Percentiles rank a stretch among this genome's conserved stretches.
Conservation (phyloP, 1,140 invertebrate genomes). For the Sycophila sp. region DNA sequence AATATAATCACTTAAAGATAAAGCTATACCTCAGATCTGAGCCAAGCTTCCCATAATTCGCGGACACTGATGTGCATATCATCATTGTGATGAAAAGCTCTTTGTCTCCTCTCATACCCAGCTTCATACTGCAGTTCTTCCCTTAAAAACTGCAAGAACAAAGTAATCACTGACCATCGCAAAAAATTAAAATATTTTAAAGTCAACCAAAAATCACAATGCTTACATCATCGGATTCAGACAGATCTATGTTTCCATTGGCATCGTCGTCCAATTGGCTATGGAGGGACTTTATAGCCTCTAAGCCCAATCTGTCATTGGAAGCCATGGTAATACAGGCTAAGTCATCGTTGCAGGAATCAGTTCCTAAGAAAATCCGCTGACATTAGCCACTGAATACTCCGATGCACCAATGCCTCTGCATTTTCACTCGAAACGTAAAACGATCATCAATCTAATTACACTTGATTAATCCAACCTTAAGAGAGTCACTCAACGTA, state of each 20-base stretch:
- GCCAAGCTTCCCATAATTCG: conserved; percentile 95
- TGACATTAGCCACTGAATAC: conserved; percentile 1
- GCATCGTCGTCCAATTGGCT: conserved; percentile 92
- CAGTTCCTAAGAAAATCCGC: conserved; percentile 52
- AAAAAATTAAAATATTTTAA: conserved; percentile 19
- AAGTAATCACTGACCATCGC: no score
- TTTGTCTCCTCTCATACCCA: conserved; percentile 88
- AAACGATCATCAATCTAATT: no score
- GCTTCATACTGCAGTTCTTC: conserved; percentile 95
- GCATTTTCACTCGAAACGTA: no score
- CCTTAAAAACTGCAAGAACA: conserved; percentile 82
- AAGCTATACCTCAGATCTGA: conserved; percentile 80
- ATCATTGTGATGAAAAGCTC: conserved; percentile 93
- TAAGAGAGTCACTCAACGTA: no score
- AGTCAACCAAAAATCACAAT: conserved; percentile 14
- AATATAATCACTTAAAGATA: neutral
- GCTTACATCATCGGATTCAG: conserved; percentile 94
- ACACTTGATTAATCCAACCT: no score
- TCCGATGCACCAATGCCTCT: conserved; percentile 15
- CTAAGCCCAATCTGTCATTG: conserved; percentile 84
- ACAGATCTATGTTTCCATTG: conserved; percentile 92
- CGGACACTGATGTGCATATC: conserved; percentile 95
- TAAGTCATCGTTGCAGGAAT: conserved; percentile 74
- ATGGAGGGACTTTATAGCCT: conserved; percentile 89
- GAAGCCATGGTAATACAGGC: conserved; percentile 77